Percentiles rank a stretch among this genome's conserved stretches.
Evolutionary conservation across 2,888 invertebrate species (phyloP).

Genomic region (Priocnemis perturbator): DNA sequence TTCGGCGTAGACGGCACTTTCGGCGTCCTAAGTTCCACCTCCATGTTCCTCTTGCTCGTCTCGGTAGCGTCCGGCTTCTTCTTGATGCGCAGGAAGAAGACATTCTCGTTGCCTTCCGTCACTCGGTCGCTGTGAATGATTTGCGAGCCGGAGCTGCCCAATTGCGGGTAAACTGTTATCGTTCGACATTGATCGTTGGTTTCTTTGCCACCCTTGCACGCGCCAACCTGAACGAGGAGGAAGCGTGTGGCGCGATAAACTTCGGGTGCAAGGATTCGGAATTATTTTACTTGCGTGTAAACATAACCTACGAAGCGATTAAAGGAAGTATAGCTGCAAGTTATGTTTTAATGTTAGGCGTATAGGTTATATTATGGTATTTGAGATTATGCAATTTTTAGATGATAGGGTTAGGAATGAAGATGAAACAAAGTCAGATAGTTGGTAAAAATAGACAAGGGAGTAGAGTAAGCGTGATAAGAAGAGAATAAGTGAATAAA

Average conservation of each 20-base stretch:
- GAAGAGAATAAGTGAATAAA: too few species aligned
- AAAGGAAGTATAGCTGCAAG: too few species aligned
- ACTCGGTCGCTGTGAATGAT: slow-evolving; percentile 66
- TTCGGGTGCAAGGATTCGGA: too few species aligned
- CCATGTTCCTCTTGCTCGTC: slow-evolving; percentile 60
- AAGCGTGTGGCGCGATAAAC: background rate
- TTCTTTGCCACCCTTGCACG: slow-evolving; percentile 46
- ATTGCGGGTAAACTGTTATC: slow-evolving; percentile 63
- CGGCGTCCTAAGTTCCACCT: slow-evolving; percentile 69
- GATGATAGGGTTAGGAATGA: too few species aligned
- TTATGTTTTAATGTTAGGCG: too few species aligned
- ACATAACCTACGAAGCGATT: too few species aligned
- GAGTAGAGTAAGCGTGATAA: too few species aligned
- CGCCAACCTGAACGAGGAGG: slow-evolving; percentile 30
- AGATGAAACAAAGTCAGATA: too few species aligned
- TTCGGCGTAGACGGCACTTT: slow-evolving; percentile 48
- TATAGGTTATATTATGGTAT: too few species aligned
- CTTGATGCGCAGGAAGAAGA: slow-evolving; percentile 67
- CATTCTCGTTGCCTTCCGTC: slow-evolving; percentile 61
- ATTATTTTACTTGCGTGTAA: too few species aligned
- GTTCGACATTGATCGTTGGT: slow-evolving; percentile 58
- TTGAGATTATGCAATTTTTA: too few species aligned
- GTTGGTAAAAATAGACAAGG: too few species aligned
- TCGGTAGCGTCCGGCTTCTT: slow-evolving; percentile 55
- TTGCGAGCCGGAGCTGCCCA: slow-evolving; percentile 43